Evolutionary conservation across 2,797 vertebrate genomes (phyloP).

Genomic region (Phrynocephalus forsythii): DNA sequence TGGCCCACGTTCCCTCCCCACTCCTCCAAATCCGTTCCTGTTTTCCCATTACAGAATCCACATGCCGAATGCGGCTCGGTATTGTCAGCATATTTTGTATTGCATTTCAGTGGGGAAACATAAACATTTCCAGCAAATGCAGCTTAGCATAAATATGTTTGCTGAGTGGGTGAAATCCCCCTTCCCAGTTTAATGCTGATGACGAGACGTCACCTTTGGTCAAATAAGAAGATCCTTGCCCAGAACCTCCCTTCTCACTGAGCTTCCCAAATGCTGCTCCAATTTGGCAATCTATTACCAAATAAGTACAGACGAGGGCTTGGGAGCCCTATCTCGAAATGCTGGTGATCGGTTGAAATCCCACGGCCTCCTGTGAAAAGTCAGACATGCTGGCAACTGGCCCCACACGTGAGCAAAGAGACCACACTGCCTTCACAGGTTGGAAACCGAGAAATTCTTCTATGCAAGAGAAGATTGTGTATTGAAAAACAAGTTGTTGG

Average conservation of each 20-base stretch:
- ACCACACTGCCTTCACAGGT: background rate
- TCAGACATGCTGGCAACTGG: background rate
- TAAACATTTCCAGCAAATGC: slow-evolving; percentile 17
- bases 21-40: background rate
- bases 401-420: background rate
- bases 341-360: background rate
- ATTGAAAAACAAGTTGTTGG: background rate
- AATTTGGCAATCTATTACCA: slow-evolving; percentile 8
- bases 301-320: background rate
- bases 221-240: background rate
- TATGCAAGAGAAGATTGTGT: background rate
- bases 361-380: background rate
- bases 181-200: background rate
- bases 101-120: slow-evolving; percentile 18
- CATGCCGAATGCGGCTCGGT: background rate
- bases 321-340: slow-evolving; percentile 4
- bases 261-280: slow-evolving; percentile 11
- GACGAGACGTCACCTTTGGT: slow-evolving; percentile 14
- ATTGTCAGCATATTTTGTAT: slow-evolving; percentile 14
- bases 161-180: slow-evolving; percentile 19
- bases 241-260: background rate
- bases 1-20: background rate
- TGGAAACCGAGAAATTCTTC: background rate
- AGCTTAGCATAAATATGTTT: slow-evolving; percentile 21
- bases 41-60: slow-evolving; percentile 24